Base-by-base conservation (phyloP, 1,140 invertebrate genomes). In the Kradibia gibbosae region DNA sequence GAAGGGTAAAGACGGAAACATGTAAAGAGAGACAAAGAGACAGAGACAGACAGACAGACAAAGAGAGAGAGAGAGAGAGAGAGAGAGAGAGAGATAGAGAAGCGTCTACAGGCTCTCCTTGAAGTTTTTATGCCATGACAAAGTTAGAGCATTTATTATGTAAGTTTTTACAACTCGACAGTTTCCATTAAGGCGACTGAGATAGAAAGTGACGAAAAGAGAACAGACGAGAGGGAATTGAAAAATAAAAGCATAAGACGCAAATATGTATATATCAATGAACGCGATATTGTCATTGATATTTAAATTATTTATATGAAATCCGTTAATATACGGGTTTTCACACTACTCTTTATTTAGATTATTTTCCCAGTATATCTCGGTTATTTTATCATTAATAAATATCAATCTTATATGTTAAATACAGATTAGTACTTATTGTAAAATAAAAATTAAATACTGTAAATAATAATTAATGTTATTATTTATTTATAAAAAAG, bases 41-140 rank as follows among this genome's bases (percentile, higher is more conserved):
- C 53, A 11, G 31, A 73, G 3, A 53, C 31, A 60, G 25, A 55
- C 17, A 53, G 45, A 78, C 25, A 78, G 62, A 34, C 55, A 55
- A 71, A 67, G 55, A 34, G 13, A 72, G 39, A 50, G 36, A 50
- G 70, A 31, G 55, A 57, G 57, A 48, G 7, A 28, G 36, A 48
- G 62, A 53, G 11, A 53, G 60, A 76, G 70, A 42, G 31, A 60
- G 36, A 65, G 28, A 34, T n/a, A 50, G 62, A 53, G 31, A 71
- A 48, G 72, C 0, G 60, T 70, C 67, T 78, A 73, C 73, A 77
- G 74, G 70, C 36, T 74, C 82, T 81, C 70, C 82, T 82, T 77
- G 57, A 84, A 82, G 80, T 84, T 84, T 83, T 65, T 82, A 83
- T 78, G 80, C 76, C 75, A 72, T 78, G 81, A 80, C 83, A 76